Evolutionary conservation across 2,888 invertebrate species (phyloP).

Genomic region (Rutpela maculata): DNA sequence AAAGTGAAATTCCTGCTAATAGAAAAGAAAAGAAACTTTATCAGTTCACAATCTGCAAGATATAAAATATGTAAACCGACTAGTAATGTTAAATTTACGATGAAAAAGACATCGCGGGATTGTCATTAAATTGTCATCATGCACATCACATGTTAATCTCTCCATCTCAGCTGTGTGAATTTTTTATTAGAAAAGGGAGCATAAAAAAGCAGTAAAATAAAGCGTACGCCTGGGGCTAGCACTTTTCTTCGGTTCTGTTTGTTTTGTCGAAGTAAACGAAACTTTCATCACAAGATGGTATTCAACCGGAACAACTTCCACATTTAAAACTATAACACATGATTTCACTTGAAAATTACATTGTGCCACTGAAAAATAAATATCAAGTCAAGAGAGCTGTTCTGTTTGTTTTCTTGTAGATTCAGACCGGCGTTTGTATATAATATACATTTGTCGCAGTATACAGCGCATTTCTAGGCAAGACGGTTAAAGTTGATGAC

Average conservation of each 20-base stretch:
- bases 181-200: slow-evolving; percentile 39
- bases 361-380: slow-evolving; percentile 25
- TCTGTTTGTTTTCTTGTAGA: neutral
- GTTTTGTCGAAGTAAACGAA: slow-evolving; percentile 32
- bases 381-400: neutral
- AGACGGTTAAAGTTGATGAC: no score
- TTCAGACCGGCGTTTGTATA: neutral
- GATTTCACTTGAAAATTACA: slow-evolving; percentile 9
- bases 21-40: neutral
- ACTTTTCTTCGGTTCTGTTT: slow-evolving; percentile 28
- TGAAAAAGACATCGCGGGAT: slow-evolving; percentile 11
- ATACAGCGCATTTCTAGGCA: no score
- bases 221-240: slow-evolving; percentile 22
- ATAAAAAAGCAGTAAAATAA: slow-evolving; percentile 23
- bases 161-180: slow-evolving; percentile 24
- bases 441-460: neutral
- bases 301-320: slow-evolving; percentile 8
- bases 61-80: slow-evolving; percentile 22
- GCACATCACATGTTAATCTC: slow-evolving; percentile 24
- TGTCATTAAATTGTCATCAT: slow-evolving; percentile 28
- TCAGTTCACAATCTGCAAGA: neutral
- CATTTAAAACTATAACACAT: slow-evolving; percentile 18
- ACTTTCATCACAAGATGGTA: slow-evolving; percentile 29
- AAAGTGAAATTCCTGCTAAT: neutral
- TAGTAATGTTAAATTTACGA: slow-evolving; percentile 17